Conservation (phyloP, 2,113 vertebrate genomes). For the Platichthys stellatus region DNA sequence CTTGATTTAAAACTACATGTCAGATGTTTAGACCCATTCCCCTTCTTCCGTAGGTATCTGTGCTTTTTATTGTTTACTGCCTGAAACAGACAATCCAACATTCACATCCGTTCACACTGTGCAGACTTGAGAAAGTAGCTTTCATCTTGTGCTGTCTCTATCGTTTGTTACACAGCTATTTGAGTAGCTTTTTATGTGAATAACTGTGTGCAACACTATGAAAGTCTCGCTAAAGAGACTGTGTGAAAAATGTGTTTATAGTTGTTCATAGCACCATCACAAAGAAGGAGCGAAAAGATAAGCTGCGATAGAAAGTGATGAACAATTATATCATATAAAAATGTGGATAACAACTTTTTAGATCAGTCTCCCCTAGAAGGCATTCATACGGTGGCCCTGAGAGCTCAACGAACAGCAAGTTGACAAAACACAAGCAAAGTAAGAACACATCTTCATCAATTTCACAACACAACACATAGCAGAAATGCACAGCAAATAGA, state of each 20-base stretch:
- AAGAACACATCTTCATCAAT: no score
- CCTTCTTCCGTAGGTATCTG: neutral
- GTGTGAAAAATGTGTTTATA: neutral
- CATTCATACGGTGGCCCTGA: no score
- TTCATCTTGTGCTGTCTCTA: neutral
- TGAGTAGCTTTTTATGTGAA: neutral
- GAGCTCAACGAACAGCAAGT: no score
- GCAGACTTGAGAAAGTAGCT: neutral
- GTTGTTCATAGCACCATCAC: neutral
- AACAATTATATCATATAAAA: neutral
- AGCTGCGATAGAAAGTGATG: neutral
- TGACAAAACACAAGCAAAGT: no score
- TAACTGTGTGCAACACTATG: neutral
- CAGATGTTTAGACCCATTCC: neutral
- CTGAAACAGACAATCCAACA: neutral
- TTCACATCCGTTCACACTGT: neutral
- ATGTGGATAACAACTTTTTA: no score
- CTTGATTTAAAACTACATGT: no score
- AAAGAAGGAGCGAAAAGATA: no score
- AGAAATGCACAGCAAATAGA: no score
- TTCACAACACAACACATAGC: no score
- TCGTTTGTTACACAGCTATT: neutral
- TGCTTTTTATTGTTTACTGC: no score
- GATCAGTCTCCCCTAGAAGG: no score
- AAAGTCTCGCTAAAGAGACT: neutral